Conservation (phyloP, 2,888 invertebrate genomes). For the Conistra vaccinii region DNA sequence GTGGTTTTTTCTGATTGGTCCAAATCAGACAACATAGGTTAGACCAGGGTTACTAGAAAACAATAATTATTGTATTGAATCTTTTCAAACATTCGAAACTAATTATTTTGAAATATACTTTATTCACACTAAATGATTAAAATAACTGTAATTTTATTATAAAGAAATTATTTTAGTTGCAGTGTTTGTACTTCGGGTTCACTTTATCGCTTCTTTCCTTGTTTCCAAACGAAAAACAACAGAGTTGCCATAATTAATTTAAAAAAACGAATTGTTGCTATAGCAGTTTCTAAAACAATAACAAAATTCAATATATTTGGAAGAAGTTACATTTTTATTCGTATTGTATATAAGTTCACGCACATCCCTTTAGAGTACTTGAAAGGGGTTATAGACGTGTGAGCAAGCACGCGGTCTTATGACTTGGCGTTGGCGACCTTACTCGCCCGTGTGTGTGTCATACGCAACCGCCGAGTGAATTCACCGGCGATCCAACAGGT, state of each 20-base stretch:
- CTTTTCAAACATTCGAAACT: background rate
- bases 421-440: too few relatives aligned
- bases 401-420: too few relatives aligned
- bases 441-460: too few relatives aligned
- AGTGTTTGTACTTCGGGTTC: too few relatives aligned
- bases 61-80: background rate
- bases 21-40: slow-evolving; percentile 82
- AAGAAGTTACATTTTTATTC: background rate
- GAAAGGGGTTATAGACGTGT: too few relatives aligned
- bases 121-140: background rate
- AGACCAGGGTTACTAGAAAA: slow-evolving; percentile 40
- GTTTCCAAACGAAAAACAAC: slow-evolving; percentile 30
- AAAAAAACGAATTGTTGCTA: background rate
- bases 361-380: background rate
- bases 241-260: slow-evolving; percentile 20
- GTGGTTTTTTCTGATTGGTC: slow-evolving; percentile 90
- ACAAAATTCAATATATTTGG: background rate
- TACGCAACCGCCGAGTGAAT: too few relatives aligned
- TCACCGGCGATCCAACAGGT: too few relatives aligned
- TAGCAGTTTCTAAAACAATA: background rate
- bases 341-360: too few relatives aligned
- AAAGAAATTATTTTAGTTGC: background rate
- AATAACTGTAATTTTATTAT: background rate
- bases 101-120: background rate
- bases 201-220: background rate